Conservation (phyloP, 2,888 invertebrate species). For the Globia sparganii region DNA sequence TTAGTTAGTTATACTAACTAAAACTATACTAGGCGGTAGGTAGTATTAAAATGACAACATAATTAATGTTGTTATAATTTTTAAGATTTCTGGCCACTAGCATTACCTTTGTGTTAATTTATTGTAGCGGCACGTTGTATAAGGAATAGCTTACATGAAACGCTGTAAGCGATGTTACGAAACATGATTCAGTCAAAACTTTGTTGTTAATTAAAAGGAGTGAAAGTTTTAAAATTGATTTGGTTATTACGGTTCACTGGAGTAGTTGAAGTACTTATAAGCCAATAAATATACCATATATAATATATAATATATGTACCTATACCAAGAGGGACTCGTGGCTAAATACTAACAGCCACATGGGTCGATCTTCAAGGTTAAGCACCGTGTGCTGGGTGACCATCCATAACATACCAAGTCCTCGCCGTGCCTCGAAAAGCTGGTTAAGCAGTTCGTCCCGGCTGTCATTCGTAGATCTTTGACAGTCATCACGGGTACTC, state of each 20-base stretch:
- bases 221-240: neutral
- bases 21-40: too few relatives aligned
- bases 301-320: too few relatives aligned
- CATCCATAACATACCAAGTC: neutral
- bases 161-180: neutral
- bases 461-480: neutral
- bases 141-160: slow-evolving; percentile 3
- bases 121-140: neutral
- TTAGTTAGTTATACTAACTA: too few relatives aligned
- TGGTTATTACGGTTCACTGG: neutral
- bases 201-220: neutral
- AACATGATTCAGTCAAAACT: slow-evolving; percentile 3
- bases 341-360: neutral
- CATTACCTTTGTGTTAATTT: neutral
- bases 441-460: neutral
- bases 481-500: neutral
- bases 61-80: neutral
- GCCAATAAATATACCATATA: neutral
- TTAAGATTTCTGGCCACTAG: neutral
- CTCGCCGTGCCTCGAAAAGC: too few relatives aligned
- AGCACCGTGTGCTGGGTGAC: neutral
- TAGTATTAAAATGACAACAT: too few relatives aligned
- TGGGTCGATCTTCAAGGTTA: neutral
- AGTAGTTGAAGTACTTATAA: neutral
- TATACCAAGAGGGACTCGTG: neutral